Base-by-base conservation (phyloP, 1,140 invertebrate species). In the Pseudomyrmex flavicornis region DNA sequence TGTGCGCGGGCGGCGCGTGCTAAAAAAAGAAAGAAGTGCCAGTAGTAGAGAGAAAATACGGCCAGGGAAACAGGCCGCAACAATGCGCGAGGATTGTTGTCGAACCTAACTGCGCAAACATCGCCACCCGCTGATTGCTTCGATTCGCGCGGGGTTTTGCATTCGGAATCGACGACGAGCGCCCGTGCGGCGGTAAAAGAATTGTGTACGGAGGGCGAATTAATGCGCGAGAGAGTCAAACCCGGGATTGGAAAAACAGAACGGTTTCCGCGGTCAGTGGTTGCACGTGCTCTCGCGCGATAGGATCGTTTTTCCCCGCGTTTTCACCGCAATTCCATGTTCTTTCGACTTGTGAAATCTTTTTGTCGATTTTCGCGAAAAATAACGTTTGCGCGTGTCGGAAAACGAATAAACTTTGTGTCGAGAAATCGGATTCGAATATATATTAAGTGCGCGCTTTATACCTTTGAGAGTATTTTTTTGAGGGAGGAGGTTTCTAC, bases 101-200 rank as follows among this genome's bases (percentile, higher is more conserved):
- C 68, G 79, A 88, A 87, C 83, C 85, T 87, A 91, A 89, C 90
- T 90, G 90, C 69, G 85, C 85, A 92, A 92, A 91, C 88, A 91
- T 90, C 90, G 90, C 63, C 85, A 66, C 76, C 61, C 79, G 83
- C 83, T 91, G 90, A 92, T 92, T 92, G 91, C 90, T 91, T 90
- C 87, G 88, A 88, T 89, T 90, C 83, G 69, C 73, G 56, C 50
- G 52, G 72, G 35, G 52, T 90, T 90, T 90, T 90, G 85, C 88
- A 88, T 91, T 88, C 68, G 63, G 82, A 89, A 87, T 83, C 69
- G 73, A 20, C 75, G 52, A 80, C 74, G 74, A 20, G 62, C 61
- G 15, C 26, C n/a, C 8, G 59, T 59, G 76, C 61, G 50, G 52
- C 73, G 69, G 79, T 13, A 61, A 80, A 88, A 84, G 83, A 85